A percentile compares a stretch with the other conserved stretches of the same genome.
Conservation (phyloP, 2,888 invertebrate species). For the Sesia apiformis region DNA sequence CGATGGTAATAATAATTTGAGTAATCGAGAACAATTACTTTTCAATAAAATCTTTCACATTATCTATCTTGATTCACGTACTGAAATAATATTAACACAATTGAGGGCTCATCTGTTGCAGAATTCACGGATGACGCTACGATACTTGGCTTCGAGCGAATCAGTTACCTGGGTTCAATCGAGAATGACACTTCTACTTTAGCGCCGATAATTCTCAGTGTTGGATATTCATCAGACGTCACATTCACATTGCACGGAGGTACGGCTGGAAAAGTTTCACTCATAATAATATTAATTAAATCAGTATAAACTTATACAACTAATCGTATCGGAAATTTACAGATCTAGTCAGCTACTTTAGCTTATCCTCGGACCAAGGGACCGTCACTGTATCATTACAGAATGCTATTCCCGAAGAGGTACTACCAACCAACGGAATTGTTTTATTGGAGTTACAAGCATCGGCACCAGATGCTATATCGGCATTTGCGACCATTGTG, state of each 20-base stretch:
- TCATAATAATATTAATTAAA: too few species aligned
- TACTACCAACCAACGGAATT: slow-evolving; percentile 12
- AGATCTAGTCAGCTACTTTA: slow-evolving; percentile 4
- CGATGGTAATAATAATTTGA: slow-evolving; percentile 8
- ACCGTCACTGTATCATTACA: slow-evolving; percentile 10
- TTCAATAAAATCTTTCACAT: neutral
- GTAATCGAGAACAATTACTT: neutral
- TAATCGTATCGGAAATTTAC: neutral
- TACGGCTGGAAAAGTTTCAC: neutral
- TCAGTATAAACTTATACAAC: too few species aligned
- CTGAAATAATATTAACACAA: neutral
- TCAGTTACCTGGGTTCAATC: slow-evolving; percentile 13
- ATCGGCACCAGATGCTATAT: slow-evolving; percentile 8
- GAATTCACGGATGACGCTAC: slow-evolving; percentile 7
- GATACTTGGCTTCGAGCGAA: slow-evolving; percentile 15
- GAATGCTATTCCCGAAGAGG: slow-evolving; percentile 12
- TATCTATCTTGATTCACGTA: too few species aligned
- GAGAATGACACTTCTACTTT: slow-evolving; percentile 5
- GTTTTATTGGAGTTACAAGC: slow-evolving; percentile 16
- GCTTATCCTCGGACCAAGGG: slow-evolving; percentile 1
- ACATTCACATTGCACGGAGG: slow-evolving; percentile 10
- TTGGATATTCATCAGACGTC: slow-evolving; percentile 10
- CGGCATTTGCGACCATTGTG: slow-evolving; percentile 12
- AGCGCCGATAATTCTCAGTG: slow-evolving; percentile 8
- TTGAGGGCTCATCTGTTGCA: slow-evolving; percentile 2